Evolutionary conservation across 2,113 vertebrate genomes (phyloP).

Genomic region (Myiozetetes cayanensis): DNA sequence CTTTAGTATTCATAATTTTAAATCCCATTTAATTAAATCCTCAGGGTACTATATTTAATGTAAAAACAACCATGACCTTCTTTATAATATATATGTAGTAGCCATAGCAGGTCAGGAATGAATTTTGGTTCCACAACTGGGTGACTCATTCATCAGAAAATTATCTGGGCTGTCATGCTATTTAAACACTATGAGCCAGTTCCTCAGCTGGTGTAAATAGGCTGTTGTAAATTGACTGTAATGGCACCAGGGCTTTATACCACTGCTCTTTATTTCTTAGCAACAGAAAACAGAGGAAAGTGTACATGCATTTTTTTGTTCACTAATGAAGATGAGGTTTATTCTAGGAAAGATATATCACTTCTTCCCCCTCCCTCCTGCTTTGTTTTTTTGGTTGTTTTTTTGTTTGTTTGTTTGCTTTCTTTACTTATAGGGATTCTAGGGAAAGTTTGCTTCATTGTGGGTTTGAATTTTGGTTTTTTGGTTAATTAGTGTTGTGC

Average conservation of each 20-base stretch:
- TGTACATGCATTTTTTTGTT: not conserved
- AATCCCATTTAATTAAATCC: conserved; percentile 69
- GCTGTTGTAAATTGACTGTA: not conserved
- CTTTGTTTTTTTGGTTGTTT: not conserved
- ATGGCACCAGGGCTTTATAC: not conserved
- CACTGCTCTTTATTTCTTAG: conserved; percentile 8
- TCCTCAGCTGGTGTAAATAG: conserved; percentile 17
- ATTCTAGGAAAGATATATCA: not conserved
- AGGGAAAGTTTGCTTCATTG: not conserved
- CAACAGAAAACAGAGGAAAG: not conserved
- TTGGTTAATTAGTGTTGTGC: not conserved
- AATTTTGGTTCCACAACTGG: conserved; percentile 24
- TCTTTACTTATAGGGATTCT: not conserved
- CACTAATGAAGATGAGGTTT: not conserved
- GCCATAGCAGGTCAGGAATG: not conserved
- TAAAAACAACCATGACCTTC: conserved; percentile 15
- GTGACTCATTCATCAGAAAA: conserved; percentile 41
- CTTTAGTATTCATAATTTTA: conserved; percentile 46
- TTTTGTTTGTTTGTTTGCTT: not conserved
- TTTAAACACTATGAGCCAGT: not conserved
- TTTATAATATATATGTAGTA: conserved; percentile 39
- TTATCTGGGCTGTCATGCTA: conserved; percentile 6
- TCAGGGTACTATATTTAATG: conserved; percentile 2
- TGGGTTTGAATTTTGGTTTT: not conserved
- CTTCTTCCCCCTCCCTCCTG: not conserved